Evolutionary conservation across 2,888 invertebrate genomes (phyloP).

Genomic region (Acleris sparsana): DNA sequence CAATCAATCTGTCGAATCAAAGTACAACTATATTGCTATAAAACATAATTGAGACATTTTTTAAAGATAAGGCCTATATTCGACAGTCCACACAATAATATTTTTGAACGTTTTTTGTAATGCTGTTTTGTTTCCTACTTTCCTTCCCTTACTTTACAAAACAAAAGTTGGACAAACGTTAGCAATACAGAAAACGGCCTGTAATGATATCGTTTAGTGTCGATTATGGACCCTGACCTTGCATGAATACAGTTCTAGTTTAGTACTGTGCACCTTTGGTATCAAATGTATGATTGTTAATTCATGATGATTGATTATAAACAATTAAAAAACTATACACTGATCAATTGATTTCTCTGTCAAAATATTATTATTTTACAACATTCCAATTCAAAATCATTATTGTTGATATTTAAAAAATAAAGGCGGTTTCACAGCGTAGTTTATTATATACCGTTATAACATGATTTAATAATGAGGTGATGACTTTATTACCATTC

Average conservation of each 20-base stretch:
- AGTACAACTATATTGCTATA: too few relatives aligned
- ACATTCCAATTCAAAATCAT: constrained; percentile 7
- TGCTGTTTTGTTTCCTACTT: too few relatives aligned
- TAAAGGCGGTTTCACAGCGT: constrained; percentile 29
- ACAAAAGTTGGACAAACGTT: too few relatives aligned
- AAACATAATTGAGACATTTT: too few relatives aligned
- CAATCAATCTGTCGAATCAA: too few relatives aligned
- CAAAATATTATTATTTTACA: not conserved
- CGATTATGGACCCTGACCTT: not conserved
- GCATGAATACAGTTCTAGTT: constrained; percentile 11
- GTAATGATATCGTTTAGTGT: too few relatives aligned
- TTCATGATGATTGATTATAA: constrained; percentile 9
- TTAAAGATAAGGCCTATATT: too few relatives aligned
- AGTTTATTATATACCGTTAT: not conserved
- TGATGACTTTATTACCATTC: not conserved
- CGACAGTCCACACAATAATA: too few relatives aligned
- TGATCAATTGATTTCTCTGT: not conserved
- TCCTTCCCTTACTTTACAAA: too few relatives aligned
- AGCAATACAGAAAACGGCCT: too few relatives aligned
- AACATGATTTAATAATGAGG: not conserved
- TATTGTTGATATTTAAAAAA: constrained; percentile 7
- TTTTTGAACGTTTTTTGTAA: too few relatives aligned
- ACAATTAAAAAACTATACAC: not conserved
- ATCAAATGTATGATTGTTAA: constrained; percentile 22
- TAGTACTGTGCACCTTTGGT: constrained; percentile 22